phyloP scores from a whole-genome alignment of 2,113 vertebrate genomes.

The Elephantulus edwardii region DNA sequence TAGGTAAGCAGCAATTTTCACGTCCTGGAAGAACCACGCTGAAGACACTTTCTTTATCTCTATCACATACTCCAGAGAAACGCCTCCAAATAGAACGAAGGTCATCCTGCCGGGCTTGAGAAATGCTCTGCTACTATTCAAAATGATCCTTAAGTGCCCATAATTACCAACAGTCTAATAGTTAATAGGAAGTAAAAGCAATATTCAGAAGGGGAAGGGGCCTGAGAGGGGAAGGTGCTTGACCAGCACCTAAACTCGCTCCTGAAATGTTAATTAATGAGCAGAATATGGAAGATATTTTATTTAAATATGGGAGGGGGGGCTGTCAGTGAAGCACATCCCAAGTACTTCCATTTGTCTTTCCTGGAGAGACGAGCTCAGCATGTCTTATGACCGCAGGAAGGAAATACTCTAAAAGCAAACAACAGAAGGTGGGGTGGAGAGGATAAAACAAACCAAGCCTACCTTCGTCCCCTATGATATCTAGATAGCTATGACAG shows the following conservation, averaged over 20 bases:
- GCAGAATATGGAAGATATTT: neutral
- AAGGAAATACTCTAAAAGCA: neutral
- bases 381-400: neutral
- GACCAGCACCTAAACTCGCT: neutral
- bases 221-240: neutral
- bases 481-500: no score
- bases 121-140: neutral
- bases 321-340: rapidly evolving
- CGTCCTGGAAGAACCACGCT: neutral
- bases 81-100: neutral
- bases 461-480: neutral
- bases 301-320: neutral
- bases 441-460: neutral
- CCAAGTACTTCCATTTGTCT: neutral
- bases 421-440: no score
- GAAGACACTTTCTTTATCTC: neutral
- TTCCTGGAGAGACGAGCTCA: neutral
- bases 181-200: neutral
- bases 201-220: neutral
- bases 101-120: neutral
- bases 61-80: slow-evolving; percentile 15
- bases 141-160: neutral
- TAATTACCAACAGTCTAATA: neutral
- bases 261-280: neutral
- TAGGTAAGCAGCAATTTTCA: neutral